A percentile compares a stretch with the other conserved stretches of the same genome.
These are phyloP conservation scores for Zaprionus ornatus DNA, from an alignment of 1,140 invertebrate species.

Conservation along the genomic window DNA sequence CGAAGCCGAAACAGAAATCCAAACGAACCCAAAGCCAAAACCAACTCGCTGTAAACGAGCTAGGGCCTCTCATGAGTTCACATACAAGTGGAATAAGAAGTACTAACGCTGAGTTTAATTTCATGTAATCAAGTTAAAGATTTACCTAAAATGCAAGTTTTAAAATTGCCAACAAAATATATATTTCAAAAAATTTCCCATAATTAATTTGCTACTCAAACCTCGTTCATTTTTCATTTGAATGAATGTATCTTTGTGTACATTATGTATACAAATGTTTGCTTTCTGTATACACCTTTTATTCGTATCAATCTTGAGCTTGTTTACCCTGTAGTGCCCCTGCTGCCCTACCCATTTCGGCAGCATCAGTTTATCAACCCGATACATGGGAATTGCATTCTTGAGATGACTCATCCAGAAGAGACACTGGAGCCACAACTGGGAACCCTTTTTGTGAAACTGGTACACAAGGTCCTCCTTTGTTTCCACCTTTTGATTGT, in stretches of 20 bases:
- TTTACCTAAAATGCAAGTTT: too few species aligned
- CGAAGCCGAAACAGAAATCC: not conserved
- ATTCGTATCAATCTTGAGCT: constrained; percentile 34
- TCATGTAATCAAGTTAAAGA: not conserved
- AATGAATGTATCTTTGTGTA: not conserved
- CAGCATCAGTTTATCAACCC: constrained; percentile 39
- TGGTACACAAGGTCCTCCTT: constrained; percentile 29
- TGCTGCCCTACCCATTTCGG: constrained; percentile 31
- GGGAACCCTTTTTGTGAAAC: constrained; percentile 21
- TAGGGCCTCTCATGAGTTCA: constrained; percentile 13
- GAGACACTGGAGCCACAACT: not conserved
- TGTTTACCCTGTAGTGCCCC: not conserved
- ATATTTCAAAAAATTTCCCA: not conserved
- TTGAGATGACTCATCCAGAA: constrained; percentile 27
- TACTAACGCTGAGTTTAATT: not conserved
- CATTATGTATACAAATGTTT: constrained; percentile 21
- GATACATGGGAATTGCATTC: constrained; percentile 48
- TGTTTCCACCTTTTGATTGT: constrained; percentile 33
- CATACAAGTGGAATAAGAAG: constrained; percentile 17
- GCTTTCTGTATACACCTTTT: constrained; percentile 22
- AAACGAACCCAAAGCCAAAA: not conserved
- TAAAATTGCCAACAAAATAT: not conserved
- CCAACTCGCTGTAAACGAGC: constrained; percentile 40
- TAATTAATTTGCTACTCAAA: not conserved
- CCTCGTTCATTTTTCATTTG: constrained; percentile 3